Percentiles rank a stretch among this genome's conserved stretches.
These are phyloP conservation scores for Formica selysi DNA, from an alignment of 1,140 invertebrate genomes.

Conservation along the genomic window DNA sequence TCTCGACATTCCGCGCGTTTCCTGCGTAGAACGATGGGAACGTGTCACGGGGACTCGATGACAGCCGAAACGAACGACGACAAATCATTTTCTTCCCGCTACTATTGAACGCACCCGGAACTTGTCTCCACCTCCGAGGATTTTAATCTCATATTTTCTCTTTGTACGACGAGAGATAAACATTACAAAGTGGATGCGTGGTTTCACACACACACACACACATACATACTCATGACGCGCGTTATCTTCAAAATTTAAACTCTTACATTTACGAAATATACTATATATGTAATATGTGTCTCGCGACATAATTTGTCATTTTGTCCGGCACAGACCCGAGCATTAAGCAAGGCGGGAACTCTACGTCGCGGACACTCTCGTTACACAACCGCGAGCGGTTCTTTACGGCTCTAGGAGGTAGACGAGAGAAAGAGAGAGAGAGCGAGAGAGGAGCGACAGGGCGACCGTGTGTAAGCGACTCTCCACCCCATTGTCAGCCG, in stretches of 20 bases:
- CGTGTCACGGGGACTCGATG: constrained; percentile 43
- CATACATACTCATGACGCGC: neutral
- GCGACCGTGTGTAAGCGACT: constrained; percentile 82
- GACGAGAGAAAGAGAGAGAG: constrained; percentile 27
- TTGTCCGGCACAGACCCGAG: constrained; percentile 53
- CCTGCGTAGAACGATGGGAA: neutral
- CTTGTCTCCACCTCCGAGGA: neutral
- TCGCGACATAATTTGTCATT: constrained; percentile 60
- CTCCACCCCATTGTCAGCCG: constrained; percentile 83
- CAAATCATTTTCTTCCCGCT: constrained; percentile 13
- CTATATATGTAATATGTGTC: neutral
- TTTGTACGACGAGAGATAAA: neutral
- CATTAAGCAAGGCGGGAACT: constrained; percentile 62
- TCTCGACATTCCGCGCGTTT: constrained; percentile 32
- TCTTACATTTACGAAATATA: neutral
- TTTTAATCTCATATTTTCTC: constrained; percentile 38
- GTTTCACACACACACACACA: neutral
- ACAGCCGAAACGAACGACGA: constrained; percentile 57
- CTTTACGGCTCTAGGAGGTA: constrained; percentile 51
- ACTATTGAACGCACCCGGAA: constrained; percentile 9
- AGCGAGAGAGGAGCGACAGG: constrained; percentile 68
- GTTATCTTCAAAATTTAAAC: constrained; percentile 21
- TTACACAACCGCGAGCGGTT: constrained; percentile 69
- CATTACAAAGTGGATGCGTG: neutral
- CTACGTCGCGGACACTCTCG: constrained; percentile 70